phyloP scores from a whole-genome alignment of 1,140 invertebrate species.

The Probaryconus sp. region DNA sequence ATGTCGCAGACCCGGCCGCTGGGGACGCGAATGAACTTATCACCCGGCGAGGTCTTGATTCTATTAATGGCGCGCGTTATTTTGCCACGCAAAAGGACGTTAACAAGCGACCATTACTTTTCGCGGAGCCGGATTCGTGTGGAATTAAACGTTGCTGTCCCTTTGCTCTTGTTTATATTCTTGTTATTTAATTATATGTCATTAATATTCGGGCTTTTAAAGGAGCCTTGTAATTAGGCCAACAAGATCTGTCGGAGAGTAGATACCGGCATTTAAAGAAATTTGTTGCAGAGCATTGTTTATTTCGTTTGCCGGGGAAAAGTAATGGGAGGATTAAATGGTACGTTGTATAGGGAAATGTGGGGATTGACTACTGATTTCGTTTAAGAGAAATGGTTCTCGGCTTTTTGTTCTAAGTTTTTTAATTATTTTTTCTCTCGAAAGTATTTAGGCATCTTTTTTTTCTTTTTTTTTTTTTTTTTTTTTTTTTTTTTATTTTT shows the following conservation, averaged over 20 bases:
- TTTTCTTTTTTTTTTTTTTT: no score
- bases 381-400: no score
- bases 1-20: no score
- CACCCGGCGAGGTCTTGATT: conserved; percentile 43
- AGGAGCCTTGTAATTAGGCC: conserved; percentile 40
- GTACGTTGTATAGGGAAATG: no score
- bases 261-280: conserved; percentile 25
- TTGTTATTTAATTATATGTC: conserved; percentile 48
- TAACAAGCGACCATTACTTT: conserved; percentile 57
- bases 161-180: conserved; percentile 46
- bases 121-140: conserved; percentile 27
- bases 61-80: conserved; percentile 46
- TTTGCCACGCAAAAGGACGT: conserved; percentile 27
- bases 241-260: conserved; percentile 19
- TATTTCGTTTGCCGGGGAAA: no score
- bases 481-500: no score
- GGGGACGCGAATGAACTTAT: conserved; percentile 52
- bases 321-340: no score
- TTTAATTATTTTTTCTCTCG: no score
- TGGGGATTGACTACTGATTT: no score
- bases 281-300: not conserved
- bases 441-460: no score
- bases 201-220: conserved; percentile 38
- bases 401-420: no score
- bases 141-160: conserved; percentile 32